Evolutionary conservation across 2,797 vertebrate genomes (phyloP).

Genomic region (Gorsachius magnificus): DNA sequence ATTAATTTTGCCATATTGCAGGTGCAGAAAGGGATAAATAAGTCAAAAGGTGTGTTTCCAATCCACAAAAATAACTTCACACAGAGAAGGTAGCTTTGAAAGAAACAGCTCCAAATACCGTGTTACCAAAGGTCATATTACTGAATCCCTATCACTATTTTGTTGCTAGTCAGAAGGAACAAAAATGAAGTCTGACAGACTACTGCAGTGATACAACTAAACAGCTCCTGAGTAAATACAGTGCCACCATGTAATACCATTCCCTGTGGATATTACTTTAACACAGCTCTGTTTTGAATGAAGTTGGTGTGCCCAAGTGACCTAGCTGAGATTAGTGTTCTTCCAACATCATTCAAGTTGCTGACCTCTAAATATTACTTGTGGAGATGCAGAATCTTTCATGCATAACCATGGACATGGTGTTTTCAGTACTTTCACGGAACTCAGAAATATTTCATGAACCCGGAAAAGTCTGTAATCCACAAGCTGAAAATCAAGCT

Average conservation of each 20-base stretch:
- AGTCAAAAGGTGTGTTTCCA: neutral
- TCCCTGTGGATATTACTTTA: neutral
- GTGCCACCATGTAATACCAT: neutral
- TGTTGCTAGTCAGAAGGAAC: neutral
- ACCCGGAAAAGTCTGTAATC: neutral
- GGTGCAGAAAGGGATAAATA: neutral
- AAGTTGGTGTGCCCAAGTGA: neutral
- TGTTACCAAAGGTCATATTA: neutral
- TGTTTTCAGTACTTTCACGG: neutral
- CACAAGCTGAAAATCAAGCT: neutral
- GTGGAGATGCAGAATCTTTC: neutral
- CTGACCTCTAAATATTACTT: neutral
- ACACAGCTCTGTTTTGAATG: neutral
- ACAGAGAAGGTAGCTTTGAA: neutral
- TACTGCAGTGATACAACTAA: neutral
- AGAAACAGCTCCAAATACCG: neutral
- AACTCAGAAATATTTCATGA: neutral
- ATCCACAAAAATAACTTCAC: neutral
- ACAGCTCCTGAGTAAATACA: neutral
- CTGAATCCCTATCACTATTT: neutral
- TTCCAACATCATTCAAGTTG: neutral
- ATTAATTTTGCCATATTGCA: neutral
- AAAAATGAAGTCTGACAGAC: neutral
- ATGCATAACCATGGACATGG: neutral
- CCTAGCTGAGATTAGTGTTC: neutral